These are phyloP conservation scores for Rafetus swinhoei DNA, from an alignment of 2,113 vertebrate species.

Conservation along the genomic window DNA sequence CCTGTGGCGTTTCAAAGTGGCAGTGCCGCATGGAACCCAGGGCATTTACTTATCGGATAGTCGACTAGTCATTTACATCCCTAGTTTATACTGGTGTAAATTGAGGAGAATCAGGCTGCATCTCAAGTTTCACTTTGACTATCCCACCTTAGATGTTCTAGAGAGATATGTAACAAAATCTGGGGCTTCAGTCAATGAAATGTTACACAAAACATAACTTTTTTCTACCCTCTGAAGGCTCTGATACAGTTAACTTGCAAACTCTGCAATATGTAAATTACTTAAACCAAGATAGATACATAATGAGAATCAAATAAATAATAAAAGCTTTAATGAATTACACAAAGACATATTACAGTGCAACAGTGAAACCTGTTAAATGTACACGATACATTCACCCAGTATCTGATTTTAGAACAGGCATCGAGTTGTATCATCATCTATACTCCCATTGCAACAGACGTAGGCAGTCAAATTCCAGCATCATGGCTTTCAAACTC, in stretches of 20 bases:
- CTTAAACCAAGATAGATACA: neutral
- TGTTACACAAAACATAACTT: neutral
- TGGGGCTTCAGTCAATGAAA: neutral
- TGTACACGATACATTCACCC: conserved; percentile 36
- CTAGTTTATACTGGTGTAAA: neutral
- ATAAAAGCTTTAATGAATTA: conserved; percentile 68
- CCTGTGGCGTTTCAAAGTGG: too few relatives aligned
- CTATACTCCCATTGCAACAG: neutral
- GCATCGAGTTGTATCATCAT: neutral
- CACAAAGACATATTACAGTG: conserved; percentile 55
- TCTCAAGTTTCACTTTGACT: neutral
- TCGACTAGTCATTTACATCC: too few relatives aligned
- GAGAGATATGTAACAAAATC: neutral
- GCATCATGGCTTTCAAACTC: too few relatives aligned
- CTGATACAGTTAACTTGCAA: neutral
- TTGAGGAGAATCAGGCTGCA: neutral
- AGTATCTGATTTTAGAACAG: neutral
- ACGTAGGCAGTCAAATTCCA: neutral
- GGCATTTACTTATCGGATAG: too few relatives aligned
- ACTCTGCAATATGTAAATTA: neutral
- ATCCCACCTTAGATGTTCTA: neutral
- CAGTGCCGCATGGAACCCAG: too few relatives aligned
- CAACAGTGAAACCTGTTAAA: conserved; percentile 33
- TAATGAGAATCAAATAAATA: conserved; percentile 17
- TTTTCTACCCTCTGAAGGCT: too few relatives aligned